phyloP scores from a whole-genome alignment of 2,113 vertebrate species.

The Candoia aspera region DNA sequence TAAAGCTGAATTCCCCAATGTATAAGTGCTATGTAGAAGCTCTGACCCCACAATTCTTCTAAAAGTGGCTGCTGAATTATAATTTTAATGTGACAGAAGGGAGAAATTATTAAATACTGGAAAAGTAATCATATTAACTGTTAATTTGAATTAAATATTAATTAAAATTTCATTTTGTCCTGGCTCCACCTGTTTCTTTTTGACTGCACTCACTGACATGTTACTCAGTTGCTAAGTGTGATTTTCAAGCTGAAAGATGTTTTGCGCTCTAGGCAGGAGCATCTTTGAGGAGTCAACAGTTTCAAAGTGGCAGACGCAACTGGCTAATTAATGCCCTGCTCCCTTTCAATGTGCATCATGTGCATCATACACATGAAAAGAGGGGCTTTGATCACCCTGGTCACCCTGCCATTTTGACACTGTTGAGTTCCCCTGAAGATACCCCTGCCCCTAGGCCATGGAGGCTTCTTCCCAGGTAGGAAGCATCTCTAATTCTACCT shows the following conservation, averaged over 20 bases:
- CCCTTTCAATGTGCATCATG: not conserved
- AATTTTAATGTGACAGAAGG: not conserved
- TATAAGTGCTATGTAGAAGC: not conserved
- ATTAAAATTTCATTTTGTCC: not conserved
- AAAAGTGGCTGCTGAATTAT: not conserved
- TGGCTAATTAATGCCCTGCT: not conserved
- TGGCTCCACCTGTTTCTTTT: not conserved
- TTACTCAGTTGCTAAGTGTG: not conserved
- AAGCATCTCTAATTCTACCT: not conserved
- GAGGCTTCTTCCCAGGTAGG: not conserved
- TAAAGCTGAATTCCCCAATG: not conserved
- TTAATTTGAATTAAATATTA: not conserved
- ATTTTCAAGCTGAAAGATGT: not conserved
- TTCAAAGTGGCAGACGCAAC: not conserved
- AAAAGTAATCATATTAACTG: not conserved
- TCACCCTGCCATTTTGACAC: not conserved
- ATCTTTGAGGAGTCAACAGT: not conserved
- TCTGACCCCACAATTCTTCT: not conserved
- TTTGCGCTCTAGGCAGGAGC: not conserved
- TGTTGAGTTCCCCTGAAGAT: not conserved
- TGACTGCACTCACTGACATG: not conserved
- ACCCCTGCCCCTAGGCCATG: not conserved
- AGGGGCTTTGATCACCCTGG: not conserved
- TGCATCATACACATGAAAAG: not conserved
- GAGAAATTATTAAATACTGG: not conserved